A percentile compares a stretch with the other conserved stretches of the same genome.
Conservation (phyloP, 64 coral and sea anemone species). For the Orbicella faveolata region DNA sequence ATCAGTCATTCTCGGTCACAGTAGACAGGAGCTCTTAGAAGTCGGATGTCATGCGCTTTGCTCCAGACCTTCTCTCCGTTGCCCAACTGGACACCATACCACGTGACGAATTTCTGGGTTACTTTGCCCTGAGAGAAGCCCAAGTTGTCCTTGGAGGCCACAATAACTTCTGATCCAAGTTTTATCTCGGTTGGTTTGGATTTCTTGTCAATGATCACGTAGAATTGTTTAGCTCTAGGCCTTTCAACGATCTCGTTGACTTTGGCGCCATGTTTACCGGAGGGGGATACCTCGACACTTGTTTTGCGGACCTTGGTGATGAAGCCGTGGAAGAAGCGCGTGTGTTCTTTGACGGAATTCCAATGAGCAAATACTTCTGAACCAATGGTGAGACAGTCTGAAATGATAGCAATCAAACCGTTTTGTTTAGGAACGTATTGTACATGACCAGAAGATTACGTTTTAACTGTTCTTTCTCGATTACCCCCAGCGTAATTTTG, state of each 20-base stretch:
- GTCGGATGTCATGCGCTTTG: not conserved
- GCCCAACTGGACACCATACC: conserved; percentile 9
- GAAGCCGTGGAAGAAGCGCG: conserved; percentile 20
- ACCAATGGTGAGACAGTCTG: conserved; percentile 43
- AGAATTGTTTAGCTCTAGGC: conserved; percentile 6
- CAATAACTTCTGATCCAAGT: conserved; percentile 19
- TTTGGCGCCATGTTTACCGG: conserved; percentile 3
- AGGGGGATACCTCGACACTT: conserved; percentile 8
- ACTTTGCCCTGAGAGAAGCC: conserved; percentile 28
- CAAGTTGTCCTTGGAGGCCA: not conserved
- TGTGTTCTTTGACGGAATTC: conserved; percentile 29
- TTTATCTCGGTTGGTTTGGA: not conserved
- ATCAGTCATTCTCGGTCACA: not conserved
- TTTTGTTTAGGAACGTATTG: too few relatives aligned
- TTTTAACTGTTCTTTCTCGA: too few relatives aligned
- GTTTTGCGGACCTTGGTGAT: conserved; percentile 20
- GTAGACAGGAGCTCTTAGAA: conserved; percentile 19
- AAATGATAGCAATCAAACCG: not conserved
- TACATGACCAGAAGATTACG: too few relatives aligned
- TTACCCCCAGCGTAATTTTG: too few relatives aligned
- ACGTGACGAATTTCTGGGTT: not conserved
- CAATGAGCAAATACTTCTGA: conserved; percentile 41
- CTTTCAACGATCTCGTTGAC: conserved; percentile 5
- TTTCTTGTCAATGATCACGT: not conserved
- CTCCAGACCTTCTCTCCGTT: conserved; percentile 22